Evolutionary conservation across 2,113 vertebrate species (phyloP), one percentile per base, ranked within the genome.

Genomic region (Hiodon tergisus): DNA sequence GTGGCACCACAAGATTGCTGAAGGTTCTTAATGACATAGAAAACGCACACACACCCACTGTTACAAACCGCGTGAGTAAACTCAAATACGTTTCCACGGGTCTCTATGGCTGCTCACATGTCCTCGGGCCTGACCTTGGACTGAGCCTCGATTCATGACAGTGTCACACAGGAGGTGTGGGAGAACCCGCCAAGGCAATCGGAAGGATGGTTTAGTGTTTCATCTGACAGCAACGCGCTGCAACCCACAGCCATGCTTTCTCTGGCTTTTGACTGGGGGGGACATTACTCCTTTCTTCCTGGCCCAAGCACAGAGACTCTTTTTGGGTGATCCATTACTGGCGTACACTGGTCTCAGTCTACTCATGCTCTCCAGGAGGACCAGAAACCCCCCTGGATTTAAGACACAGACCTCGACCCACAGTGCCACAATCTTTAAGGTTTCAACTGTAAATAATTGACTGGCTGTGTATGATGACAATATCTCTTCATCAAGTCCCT

Each of bases 191-290:
- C 85, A 76, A 74, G 77, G 75, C 58, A 67, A 51, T 8, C 78
- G 79, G 83, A 85, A 84, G 77, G 75, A 69, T 50, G 47, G 52
- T 81, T 81, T 89, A 84, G 75, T 58, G 78, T 88, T 89, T 84
- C 87, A 76, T 65, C 75, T 73, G 59, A 63, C 83, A 78, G 65
- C 57, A 51, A 72, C 57, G 48, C 76, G 68, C 54, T 46, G 71
- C 54, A 76, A 78, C 65, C 51, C 6, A 14, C 46, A 5, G 8
- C 31, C 14, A 6, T 6, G 14, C 17, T 14, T 31, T 17, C 55
- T 50, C 70, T 50, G 70, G 55, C 57, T 48, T 46, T 1, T 31
- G 5, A 68, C 55, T 10, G 62, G 67, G 5, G 5, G 63, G 4
- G 17, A 47, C 57, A 52, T 17, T 63, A 74, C 63, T 17, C 72